A percentile compares a stretch with the other conserved stretches of the same genome.
Conservation (phyloP, 2,888 invertebrate species). For the Pachydiplax longipennis region DNA sequence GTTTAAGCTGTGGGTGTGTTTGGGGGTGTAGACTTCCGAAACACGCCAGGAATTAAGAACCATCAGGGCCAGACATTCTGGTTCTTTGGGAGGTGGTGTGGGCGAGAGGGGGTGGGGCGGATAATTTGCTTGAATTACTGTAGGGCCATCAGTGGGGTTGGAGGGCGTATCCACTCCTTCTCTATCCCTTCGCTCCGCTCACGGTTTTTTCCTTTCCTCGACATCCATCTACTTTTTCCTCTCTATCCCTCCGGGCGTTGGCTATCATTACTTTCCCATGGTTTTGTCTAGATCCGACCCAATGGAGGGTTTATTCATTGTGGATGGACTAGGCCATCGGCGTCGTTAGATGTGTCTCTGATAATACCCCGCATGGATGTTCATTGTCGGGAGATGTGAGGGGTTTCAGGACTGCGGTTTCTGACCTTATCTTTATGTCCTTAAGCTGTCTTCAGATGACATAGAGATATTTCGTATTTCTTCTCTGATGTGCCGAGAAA, state of each 20-base stretch:
- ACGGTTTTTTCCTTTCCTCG: neutral
- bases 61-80: neutral
- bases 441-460: no score
- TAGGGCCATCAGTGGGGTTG: neutral
- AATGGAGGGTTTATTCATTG: neutral
- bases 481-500: no score
- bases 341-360: neutral
- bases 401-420: no score
- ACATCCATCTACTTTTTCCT: neutral
- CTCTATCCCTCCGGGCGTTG: neutral
- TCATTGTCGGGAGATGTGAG: no score
- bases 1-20: neutral
- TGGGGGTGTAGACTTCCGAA: neutral
- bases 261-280: neutral
- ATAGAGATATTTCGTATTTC: no score
- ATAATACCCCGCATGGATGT: neutral
- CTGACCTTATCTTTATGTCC: no score
- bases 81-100: neutral
- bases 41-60: constrained; percentile 1
- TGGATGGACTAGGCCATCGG: neutral
- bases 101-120: neutral
- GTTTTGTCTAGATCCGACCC: neutral
- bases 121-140: constrained; percentile 1
- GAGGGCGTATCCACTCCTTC: neutral
- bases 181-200: neutral